Evolutionary conservation across 1,140 invertebrate genomes (phyloP).

Genomic region (Sminthurinus signatus): DNA sequence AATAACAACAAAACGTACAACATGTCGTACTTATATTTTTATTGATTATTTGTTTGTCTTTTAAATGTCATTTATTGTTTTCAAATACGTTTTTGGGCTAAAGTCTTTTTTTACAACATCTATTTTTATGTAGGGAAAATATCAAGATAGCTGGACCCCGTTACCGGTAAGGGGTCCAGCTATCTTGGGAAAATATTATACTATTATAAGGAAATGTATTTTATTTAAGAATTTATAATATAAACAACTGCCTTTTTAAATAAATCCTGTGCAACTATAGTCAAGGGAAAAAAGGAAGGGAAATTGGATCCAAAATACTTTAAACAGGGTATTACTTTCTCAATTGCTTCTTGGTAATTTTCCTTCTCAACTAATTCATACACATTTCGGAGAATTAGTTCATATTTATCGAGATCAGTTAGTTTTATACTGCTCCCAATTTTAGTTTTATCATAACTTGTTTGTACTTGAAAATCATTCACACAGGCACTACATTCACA

Average conservation of each 20-base stretch:
- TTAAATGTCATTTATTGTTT: too few relatives aligned
- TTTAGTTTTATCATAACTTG: neutral
- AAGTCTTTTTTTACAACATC: too few relatives aligned
- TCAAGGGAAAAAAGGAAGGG: slow-evolving; percentile 7
- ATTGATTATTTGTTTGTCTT: too few relatives aligned
- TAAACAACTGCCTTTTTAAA: slow-evolving; percentile 23
- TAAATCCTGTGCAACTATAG: slow-evolving; percentile 19
- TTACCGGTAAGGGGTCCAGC: too few relatives aligned
- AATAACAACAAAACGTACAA: too few relatives aligned
- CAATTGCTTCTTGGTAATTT: neutral
- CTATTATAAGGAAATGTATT: too few relatives aligned
- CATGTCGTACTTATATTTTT: too few relatives aligned
- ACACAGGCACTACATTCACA: slow-evolving; percentile 22
- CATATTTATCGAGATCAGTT: neutral
- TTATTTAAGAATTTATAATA: too few relatives aligned
- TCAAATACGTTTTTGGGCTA: too few relatives aligned
- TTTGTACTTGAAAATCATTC: slow-evolving; percentile 8
- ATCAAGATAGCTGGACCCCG: too few relatives aligned
- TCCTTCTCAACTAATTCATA: slow-evolving; percentile 5
- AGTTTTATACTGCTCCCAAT: neutral
- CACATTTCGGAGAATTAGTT: slow-evolving; percentile 5
- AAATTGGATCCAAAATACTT: slow-evolving; percentile 22
- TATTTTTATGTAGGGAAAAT: too few relatives aligned
- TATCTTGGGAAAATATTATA: too few relatives aligned
- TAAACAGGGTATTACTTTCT: neutral